Conservation (phyloP, 35 echinoderm and acorn worm species). For the Anneissia japonica region DNA sequence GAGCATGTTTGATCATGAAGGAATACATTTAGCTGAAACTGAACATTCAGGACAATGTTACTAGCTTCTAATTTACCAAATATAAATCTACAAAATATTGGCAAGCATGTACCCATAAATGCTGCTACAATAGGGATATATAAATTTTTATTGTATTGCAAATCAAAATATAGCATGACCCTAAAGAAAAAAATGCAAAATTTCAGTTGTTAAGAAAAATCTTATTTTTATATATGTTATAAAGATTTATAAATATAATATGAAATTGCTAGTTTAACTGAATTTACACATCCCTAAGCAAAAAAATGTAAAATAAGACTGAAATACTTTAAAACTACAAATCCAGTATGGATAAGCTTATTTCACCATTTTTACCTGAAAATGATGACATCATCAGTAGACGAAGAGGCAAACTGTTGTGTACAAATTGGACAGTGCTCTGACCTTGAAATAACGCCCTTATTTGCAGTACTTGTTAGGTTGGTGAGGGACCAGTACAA, state of each 20-base stretch:
- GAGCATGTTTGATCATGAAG: no score
- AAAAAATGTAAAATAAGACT: neutral
- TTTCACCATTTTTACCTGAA: slow-evolving; percentile 61
- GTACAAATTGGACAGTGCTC: slow-evolving; percentile 74
- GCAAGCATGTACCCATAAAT: no score
- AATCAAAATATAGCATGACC: no score
- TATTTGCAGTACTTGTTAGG: slow-evolving; percentile 56
- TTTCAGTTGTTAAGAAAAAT: no score
- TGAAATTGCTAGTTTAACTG: neutral
- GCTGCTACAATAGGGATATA: no score
- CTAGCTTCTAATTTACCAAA: no score
- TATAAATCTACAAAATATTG: no score
- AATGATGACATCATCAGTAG: slow-evolving; percentile 55
- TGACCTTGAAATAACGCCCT: slow-evolving; percentile 54
- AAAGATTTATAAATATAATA: neutral
- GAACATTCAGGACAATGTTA: no score
- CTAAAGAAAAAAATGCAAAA: neutral
- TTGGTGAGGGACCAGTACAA: slow-evolving; percentile 70
- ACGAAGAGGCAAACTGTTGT: slow-evolving; percentile 36
- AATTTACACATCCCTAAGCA: neutral
- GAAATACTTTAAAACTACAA: neutral
- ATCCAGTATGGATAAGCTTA: neutral
- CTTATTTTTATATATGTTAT: neutral
- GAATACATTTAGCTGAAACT: no score
- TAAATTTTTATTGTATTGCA: no score